Evolutionary conservation across 2,113 vertebrate genomes (phyloP).

Genomic region (Glareola pratincola): DNA sequence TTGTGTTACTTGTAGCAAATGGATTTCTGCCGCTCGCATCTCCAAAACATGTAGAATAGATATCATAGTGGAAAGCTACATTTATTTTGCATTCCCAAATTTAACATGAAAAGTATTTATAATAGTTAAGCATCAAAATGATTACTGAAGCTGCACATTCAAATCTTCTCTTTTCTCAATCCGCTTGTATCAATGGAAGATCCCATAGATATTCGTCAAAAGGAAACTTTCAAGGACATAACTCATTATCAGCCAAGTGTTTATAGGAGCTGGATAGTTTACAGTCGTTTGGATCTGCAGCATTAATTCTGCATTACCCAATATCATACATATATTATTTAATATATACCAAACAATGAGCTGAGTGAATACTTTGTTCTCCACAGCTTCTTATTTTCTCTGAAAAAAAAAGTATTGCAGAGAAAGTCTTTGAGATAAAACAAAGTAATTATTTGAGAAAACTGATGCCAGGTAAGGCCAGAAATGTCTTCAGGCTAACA

Average conservation of each 20-base stretch:
- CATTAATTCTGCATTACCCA: neutral
- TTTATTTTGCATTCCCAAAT: conserved; percentile 26
- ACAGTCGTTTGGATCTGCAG: neutral
- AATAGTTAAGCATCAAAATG: conserved; percentile 20
- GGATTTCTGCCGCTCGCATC: neutral
- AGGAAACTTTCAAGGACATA: conserved; percentile 55
- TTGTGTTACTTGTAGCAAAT: neutral
- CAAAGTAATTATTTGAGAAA: neutral
- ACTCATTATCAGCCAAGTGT: conserved; percentile 51
- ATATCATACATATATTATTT: neutral
- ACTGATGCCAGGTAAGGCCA: conserved; percentile 4
- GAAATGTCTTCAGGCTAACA: conserved; percentile 18
- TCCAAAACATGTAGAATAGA: neutral
- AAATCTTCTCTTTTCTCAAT: conserved; percentile 34
- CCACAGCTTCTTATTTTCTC: neutral
- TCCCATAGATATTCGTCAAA: conserved; percentile 58
- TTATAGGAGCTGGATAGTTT: conserved; percentile 49
- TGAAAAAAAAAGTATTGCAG: conserved; percentile 26
- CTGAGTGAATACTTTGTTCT: neutral
- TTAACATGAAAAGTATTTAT: neutral
- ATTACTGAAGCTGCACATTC: conserved; percentile 26
- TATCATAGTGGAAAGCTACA: neutral
- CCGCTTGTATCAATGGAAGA: conserved; percentile 46
- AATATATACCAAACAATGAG: neutral
- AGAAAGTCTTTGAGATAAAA: conserved; percentile 3